Percentiles rank a stretch among this genome's conserved stretches.
Conservation (phyloP, 1,140 invertebrate species). For the Papilio dardanus region DNA sequence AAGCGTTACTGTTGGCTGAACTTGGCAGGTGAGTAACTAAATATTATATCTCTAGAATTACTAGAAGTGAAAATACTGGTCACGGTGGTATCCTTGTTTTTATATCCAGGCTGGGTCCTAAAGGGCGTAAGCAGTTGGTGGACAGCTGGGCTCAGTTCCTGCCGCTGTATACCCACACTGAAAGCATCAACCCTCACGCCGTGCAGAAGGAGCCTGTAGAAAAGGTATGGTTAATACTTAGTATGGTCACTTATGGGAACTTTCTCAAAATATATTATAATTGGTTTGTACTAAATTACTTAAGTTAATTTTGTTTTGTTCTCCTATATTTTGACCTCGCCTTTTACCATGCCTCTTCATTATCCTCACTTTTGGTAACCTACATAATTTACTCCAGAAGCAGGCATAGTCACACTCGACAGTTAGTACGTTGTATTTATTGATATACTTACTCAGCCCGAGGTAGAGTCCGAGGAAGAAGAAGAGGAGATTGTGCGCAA, state of each 20-base stretch:
- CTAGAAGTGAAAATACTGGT: background rate
- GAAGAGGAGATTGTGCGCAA: constrained; percentile 90
- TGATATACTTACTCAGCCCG: constrained; percentile 68
- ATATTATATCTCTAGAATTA: background rate
- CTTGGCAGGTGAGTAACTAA: constrained; percentile 85
- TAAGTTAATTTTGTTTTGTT: background rate
- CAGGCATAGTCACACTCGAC: too few species aligned
- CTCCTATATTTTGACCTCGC: too few species aligned
- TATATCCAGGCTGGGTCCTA: constrained; percentile 94
- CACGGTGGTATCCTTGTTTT: constrained; percentile 31
- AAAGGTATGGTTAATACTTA: constrained; percentile 48
- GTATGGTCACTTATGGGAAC: background rate
- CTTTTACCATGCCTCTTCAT: too few species aligned
- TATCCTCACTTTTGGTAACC: too few species aligned
- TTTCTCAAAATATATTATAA: too few species aligned
- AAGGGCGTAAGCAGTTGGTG: constrained; percentile 95
- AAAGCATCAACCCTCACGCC: constrained; percentile 85
- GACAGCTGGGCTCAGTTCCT: constrained; percentile 98
- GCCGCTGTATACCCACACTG: constrained; percentile 91
- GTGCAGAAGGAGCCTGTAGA: constrained; percentile 77
- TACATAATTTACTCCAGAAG: too few species aligned
- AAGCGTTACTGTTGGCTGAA: constrained; percentile 97
- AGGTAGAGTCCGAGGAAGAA: constrained; percentile 93
- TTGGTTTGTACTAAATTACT: background rate
- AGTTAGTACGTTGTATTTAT: background rate